Conservation (phyloP, 2,113 vertebrate species). For the Solea senegalensis region DNA sequence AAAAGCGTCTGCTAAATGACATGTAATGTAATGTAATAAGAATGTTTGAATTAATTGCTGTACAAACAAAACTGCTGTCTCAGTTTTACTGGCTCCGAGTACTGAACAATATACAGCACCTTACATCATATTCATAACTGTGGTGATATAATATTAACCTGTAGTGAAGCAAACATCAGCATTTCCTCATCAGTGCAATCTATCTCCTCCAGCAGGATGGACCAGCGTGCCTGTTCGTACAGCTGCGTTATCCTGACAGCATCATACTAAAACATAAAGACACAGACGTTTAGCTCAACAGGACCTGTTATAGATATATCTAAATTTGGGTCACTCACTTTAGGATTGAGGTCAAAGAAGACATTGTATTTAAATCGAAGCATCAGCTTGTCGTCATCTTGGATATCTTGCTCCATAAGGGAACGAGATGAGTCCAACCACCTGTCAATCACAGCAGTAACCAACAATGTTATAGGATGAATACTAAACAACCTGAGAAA, state of each 20-base stretch:
- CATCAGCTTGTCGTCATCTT: constrained; percentile 89
- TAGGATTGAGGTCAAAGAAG: constrained; percentile 98
- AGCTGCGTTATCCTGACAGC: constrained; percentile 95
- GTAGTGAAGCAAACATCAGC: constrained; percentile 96
- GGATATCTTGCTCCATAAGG: constrained; percentile 94
- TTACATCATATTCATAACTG: not conserved
- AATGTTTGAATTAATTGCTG: too few species aligned
- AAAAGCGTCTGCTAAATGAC: too few species aligned
- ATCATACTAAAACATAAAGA: constrained; percentile 86
- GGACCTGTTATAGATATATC: too few species aligned
- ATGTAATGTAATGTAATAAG: too few species aligned
- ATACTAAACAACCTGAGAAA: not conserved
- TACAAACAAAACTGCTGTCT: too few species aligned
- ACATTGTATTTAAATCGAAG: constrained; percentile 97
- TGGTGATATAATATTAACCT: constrained; percentile 79
- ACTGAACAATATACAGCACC: too few species aligned
- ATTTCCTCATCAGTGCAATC: constrained; percentile 99
- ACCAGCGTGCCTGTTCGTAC: constrained; percentile 96
- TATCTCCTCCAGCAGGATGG: constrained; percentile 93
- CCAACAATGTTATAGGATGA: constrained; percentile 1
- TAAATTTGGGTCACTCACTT: constrained; percentile 79
- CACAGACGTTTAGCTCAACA: not conserved
- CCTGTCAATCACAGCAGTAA: constrained; percentile 72
- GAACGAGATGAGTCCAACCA: constrained; percentile 97
- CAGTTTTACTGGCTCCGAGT: too few species aligned